Evolutionary conservation across 2,888 invertebrate genomes (phyloP).

Genomic region (Rosalia funebris): DNA sequence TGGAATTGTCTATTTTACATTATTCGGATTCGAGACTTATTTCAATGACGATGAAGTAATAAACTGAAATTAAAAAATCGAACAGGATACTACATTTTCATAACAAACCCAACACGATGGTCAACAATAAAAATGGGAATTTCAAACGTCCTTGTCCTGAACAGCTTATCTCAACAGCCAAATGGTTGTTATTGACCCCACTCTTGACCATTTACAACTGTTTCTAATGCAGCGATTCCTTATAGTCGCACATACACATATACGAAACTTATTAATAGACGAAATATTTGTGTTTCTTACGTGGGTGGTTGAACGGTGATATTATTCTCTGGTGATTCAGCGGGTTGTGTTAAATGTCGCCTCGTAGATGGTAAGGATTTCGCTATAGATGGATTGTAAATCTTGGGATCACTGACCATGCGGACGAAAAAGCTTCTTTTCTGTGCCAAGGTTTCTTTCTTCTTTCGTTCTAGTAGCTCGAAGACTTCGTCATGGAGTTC

Average conservation of each 20-base stretch:
- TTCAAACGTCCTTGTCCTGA: neutral
- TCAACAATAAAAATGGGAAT: no score
- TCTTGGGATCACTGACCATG: conserved; percentile 97
- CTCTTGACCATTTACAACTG: neutral
- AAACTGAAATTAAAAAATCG: no score
- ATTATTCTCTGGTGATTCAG: conserved; percentile 63
- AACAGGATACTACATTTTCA: no score
- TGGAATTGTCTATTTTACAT: no score
- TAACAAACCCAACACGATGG: no score
- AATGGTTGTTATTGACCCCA: neutral
- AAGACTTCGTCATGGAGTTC: conserved; percentile 77
- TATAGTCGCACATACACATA: neutral
- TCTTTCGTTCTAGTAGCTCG: conserved; percentile 78
- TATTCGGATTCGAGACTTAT: no score
- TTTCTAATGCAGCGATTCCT: neutral
- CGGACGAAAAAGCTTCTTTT: conserved; percentile 96
- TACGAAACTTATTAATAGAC: neutral
- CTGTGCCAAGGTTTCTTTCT: conserved; percentile 84
- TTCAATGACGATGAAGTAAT: no score
- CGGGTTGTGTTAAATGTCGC: conserved; percentile 66
- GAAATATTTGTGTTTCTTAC: conserved; percentile 54
- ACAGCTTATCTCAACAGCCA: no score
- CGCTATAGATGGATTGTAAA: conserved; percentile 92
- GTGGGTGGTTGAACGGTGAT: conserved; percentile 62
- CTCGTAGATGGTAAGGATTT: conserved; percentile 75